A percentile compares a stretch with the other conserved stretches of the same genome.
Evolutionary conservation across 2,113 vertebrate species (phyloP).

Genomic region (Hippotragus niger): DNA sequence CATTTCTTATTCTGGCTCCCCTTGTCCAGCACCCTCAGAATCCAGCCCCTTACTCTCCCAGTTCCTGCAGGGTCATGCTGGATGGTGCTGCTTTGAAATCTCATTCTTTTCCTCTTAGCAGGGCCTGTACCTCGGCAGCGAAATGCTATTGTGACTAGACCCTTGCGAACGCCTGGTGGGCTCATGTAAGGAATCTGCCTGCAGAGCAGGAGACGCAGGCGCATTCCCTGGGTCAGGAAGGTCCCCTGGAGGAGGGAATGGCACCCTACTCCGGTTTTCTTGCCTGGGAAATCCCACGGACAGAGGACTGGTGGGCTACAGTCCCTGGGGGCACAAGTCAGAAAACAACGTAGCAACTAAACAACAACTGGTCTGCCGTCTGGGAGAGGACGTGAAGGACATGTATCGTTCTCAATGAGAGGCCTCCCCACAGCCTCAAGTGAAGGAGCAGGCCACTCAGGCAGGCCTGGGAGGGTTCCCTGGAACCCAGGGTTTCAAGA

Average conservation of each 20-base stretch:
- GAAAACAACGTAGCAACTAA: neutral
- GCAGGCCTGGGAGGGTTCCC: neutral
- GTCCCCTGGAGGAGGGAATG: neutral
- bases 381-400: neutral
- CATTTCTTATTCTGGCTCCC: neutral
- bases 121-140: neutral
- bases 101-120: neutral
- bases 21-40: neutral
- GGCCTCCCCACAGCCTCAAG: neutral
- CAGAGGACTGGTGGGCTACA: neutral
- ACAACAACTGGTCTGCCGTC: neutral
- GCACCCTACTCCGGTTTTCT: neutral
- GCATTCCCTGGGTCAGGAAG: neutral
- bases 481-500: neutral
- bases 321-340: neutral
- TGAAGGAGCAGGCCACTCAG: neutral
- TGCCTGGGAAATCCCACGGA: neutral
- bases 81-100: neutral
- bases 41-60: neutral
- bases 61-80: neutral
- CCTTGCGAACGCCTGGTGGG: neutral
- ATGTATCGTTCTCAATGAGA: fast-evolving
- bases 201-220: neutral
- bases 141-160: neutral
- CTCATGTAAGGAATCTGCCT: neutral